Percentiles rank a stretch among this genome's conserved stretches.
Evolutionary conservation across 1,140 invertebrate genomes (phyloP).

Genomic region (Zaprionus taronus): DNA sequence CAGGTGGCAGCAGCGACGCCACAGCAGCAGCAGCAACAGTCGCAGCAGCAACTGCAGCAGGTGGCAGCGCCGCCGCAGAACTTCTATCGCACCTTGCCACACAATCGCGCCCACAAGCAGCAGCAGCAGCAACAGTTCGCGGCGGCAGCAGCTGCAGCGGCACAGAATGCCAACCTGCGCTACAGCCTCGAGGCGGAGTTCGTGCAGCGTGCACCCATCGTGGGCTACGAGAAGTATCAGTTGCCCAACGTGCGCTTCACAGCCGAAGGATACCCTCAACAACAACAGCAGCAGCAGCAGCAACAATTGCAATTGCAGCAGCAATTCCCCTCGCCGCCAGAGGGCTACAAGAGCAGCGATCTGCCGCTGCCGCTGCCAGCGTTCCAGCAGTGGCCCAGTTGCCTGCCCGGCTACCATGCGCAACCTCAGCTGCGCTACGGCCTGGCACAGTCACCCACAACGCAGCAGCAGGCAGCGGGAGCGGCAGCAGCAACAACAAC

Average conservation of each 20-base stretch:
- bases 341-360: slow-evolving; percentile 86
- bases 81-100: slow-evolving; percentile 89
- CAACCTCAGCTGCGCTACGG: slow-evolving; percentile 66
- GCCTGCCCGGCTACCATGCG: slow-evolving; percentile 84
- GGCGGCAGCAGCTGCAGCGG: slow-evolving; percentile 86
- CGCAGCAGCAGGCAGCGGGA: slow-evolving; percentile 3
- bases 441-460: slow-evolving; percentile 61
- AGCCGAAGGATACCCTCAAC: slow-evolving; percentile 90
- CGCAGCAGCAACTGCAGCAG: slow-evolving; percentile 75
- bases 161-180: slow-evolving; percentile 86
- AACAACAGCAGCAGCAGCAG: slow-evolving; percentile 84
- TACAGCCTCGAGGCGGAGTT: slow-evolving; percentile 89
- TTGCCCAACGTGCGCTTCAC: slow-evolving; percentile 90
- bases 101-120: slow-evolving; percentile 86
- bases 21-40: slow-evolving; percentile 45
- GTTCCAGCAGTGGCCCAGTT: slow-evolving; percentile 85
- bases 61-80: slow-evolving; percentile 84
- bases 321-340: slow-evolving; percentile 89
- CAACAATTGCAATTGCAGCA: slow-evolving; percentile 67
- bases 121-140: slow-evolving; percentile 84
- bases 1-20: slow-evolving; percentile 51
- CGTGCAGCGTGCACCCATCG: slow-evolving; percentile 85
- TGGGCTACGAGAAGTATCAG: slow-evolving; percentile 86
- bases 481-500: slow-evolving; percentile 31
- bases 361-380: slow-evolving; percentile 50